A percentile compares a stretch with the other conserved stretches of the same genome.
Conservation (phyloP, 2,113 vertebrate species). For the Okapia johnstoni region DNA sequence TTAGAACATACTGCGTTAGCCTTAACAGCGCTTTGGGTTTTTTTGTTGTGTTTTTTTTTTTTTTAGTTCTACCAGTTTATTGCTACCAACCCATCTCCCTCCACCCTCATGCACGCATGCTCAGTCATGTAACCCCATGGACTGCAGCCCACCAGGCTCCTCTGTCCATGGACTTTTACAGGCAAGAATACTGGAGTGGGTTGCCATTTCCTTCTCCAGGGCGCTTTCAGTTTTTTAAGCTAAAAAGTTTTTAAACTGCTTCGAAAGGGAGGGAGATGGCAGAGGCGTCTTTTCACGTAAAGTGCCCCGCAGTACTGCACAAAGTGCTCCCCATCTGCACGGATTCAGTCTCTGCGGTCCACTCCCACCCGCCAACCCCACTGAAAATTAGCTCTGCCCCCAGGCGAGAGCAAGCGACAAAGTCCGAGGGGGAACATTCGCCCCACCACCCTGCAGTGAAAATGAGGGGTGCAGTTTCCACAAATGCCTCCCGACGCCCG, state of each 20-base stretch:
- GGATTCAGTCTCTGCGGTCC: fast-evolving
- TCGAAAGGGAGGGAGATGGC: not conserved
- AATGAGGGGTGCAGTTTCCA: not conserved
- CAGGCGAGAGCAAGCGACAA: not conserved
- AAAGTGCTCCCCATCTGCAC: fast-evolving
- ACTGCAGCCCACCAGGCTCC: too few species aligned
- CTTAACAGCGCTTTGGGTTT: too few species aligned
- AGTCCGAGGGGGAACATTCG: not conserved
- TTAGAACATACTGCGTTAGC: not conserved
- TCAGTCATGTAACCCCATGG: too few species aligned
- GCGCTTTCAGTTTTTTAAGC: not conserved
- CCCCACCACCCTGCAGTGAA: not conserved
- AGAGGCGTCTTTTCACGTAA: not conserved
- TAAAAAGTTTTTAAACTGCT: not conserved
- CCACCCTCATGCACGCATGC: too few species aligned
- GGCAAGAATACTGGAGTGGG: too few species aligned
- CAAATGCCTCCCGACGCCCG: not conserved
- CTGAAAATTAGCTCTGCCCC: not conserved
- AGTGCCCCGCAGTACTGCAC: not conserved
- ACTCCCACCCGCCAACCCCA: not conserved
- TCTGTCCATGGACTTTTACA: too few species aligned
- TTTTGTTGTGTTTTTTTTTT: too few species aligned
- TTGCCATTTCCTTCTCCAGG: too few species aligned
- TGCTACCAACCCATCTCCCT: too few species aligned
- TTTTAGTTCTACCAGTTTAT: too few species aligned